These are phyloP conservation scores for Chauna torquata DNA, from an alignment of 2,113 vertebrate species.

Conservation along the genomic window DNA sequence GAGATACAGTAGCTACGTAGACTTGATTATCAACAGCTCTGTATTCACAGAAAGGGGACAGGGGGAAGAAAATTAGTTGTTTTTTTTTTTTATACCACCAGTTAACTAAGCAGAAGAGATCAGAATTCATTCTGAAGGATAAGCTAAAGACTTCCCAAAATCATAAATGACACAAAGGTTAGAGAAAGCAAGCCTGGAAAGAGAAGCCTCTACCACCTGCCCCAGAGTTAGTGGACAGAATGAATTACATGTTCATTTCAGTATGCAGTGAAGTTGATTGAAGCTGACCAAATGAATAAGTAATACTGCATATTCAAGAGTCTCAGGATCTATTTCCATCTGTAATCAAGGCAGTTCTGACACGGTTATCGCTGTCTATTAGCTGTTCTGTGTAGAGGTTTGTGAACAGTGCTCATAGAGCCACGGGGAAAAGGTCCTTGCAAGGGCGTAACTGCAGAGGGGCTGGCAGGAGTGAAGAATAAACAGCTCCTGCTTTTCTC, in stretches of 20 bases:
- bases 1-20: conserved; percentile 90
- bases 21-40: conserved; percentile 96
- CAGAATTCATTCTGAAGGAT: neutral
- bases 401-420: neutral
- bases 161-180: neutral
- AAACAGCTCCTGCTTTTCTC: neutral
- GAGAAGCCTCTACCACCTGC: neutral
- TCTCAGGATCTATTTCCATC: neutral
- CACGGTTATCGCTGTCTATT: neutral
- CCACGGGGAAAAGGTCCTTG: neutral
- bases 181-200: neutral
- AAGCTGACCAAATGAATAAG: neutral
- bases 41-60: neutral
- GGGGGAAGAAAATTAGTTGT: neutral
- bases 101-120: neutral
- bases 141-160: neutral
- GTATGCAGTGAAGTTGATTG: neutral
- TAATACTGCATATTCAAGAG: neutral
- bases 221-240: neutral
- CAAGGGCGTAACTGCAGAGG: neutral
- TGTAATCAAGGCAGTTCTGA: neutral
- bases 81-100: neutral
- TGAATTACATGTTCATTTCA: neutral
- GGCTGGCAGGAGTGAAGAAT: neutral
- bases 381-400: neutral